Percentiles rank a stretch among this genome's conserved stretches.
phyloP scores from a whole-genome alignment of 2,888 invertebrate genomes.

The Amiota communis region DNA sequence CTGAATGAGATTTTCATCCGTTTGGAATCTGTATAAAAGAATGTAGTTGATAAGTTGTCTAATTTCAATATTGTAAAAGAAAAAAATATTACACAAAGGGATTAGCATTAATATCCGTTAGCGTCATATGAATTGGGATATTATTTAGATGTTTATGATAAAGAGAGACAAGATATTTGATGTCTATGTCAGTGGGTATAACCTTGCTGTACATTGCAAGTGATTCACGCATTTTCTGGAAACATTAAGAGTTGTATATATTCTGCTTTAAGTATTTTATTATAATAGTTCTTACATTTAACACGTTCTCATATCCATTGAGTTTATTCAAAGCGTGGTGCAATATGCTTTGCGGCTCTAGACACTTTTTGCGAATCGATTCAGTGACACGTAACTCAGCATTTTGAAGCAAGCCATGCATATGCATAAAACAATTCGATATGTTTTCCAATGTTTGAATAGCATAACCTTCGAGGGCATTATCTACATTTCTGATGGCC shows the following conservation, averaged over 20 bases:
- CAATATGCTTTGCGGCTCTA: slow-evolving; percentile 56
- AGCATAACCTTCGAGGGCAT: slow-evolving; percentile 61
- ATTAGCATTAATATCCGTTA: slow-evolving; percentile 54
- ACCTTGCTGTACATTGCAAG: slow-evolving; percentile 41
- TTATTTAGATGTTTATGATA: slow-evolving; percentile 55
- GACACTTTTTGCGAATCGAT: slow-evolving; percentile 57
- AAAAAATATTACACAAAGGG: slow-evolving; percentile 60
- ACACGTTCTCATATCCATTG: slow-evolving; percentile 51
- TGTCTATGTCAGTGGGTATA: slow-evolving; percentile 50
- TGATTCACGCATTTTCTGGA: slow-evolving; percentile 53
- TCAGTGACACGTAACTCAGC: slow-evolving; percentile 60
- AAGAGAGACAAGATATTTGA: slow-evolving; percentile 51
- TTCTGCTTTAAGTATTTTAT: background rate
- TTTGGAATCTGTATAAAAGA: slow-evolving; percentile 34
- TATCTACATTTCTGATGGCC: slow-evolving; percentile 61
- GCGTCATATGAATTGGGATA: slow-evolving; percentile 54
- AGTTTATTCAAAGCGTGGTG: slow-evolving; percentile 54
- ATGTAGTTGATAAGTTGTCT: too few relatives aligned
- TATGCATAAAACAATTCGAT: slow-evolving; percentile 59
- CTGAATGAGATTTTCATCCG: slow-evolving; percentile 6
- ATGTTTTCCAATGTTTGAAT: slow-evolving; percentile 56
- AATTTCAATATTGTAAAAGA: too few relatives aligned
- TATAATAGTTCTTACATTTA: slow-evolving; percentile 55
- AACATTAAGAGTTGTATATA: background rate
- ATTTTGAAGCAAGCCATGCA: slow-evolving; percentile 68